Evolutionary conservation across 2,113 vertebrate species (phyloP), one percentile per base, ranked within the genome.

Genomic region (Ageneiosus marmoratus): DNA sequence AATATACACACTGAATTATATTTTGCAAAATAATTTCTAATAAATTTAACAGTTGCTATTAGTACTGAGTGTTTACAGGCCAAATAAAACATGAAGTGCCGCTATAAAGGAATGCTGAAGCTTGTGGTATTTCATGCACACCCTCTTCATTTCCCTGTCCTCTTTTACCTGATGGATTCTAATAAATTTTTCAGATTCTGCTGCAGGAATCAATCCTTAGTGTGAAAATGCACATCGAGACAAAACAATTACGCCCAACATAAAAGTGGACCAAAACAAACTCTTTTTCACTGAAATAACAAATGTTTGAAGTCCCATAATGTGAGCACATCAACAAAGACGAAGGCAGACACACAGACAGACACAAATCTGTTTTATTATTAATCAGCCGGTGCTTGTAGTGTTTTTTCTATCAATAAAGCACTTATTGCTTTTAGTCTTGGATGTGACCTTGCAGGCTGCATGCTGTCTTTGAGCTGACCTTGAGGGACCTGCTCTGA

Each of bases 381-480:
- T 93, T 93, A 92, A 93, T 93, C 89, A 93, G 90, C 90, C 88
- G 86, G 80, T 90, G 91, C 89, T 90, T 92, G 91, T 87, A 92
- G 86, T 87, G 80, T 84, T 70, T 85, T 88, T 87, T 93, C 92
- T 95, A 94, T 96, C 96, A 96, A 96, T 96, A 96, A 95, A 96
- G 94, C 94, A 95, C 94, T 96, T 96, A 95, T 95, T 96, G 94
- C 95, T 96, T 95, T 95, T 93, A 95, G 94, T 94, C 92, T 89
- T 90, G 92, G 92, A 94, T 92, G 91, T 94, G 95, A 96, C 96
- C 95, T 96, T 95, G 94, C 87, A 89, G 63, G 58, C 78, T 91
- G 92, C 91, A 91, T 92, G 89, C 89, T 84, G 91, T 93, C 94
- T 94, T 92, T 92, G 89, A 89, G 86, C 83, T 89, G 94, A 95